These are phyloP conservation scores for Drosophila aldrichi DNA, from an alignment of 2,888 invertebrate species.

Conservation along the genomic window DNA sequence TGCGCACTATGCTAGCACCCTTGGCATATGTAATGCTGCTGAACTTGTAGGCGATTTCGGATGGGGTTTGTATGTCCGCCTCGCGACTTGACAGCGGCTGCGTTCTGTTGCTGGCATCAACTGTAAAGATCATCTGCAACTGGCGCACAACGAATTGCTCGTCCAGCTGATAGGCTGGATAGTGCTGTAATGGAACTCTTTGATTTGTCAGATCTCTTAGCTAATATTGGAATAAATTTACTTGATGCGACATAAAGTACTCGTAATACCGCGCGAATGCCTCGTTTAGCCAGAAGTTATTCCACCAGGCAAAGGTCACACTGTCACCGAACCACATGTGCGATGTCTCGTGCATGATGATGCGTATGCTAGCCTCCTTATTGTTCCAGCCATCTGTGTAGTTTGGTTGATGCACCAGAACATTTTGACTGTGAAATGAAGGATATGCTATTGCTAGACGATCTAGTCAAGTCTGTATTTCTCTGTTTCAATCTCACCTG, in stretches of 20 bases:
- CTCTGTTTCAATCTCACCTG: slow-evolving; percentile 86
- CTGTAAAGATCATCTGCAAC: slow-evolving; percentile 87
- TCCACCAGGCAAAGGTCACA: slow-evolving; percentile 86
- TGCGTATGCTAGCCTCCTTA: slow-evolving; percentile 86
- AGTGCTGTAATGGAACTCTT: slow-evolving; percentile 86
- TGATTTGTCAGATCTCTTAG: background rate
- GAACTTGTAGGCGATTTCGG: slow-evolving; percentile 87
- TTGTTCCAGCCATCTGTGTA: slow-evolving; percentile 76
- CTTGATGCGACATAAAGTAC: slow-evolving; percentile 86
- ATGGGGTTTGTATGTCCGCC: slow-evolving; percentile 86
- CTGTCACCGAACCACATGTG: slow-evolving; percentile 90
- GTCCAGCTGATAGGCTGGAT: slow-evolving; percentile 88
- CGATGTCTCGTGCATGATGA: slow-evolving; percentile 85
- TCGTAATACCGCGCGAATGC: slow-evolving; percentile 90
- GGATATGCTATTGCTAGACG: background rate
- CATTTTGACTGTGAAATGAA: slow-evolving; percentile 58
- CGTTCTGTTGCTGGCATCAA: slow-evolving; percentile 87
- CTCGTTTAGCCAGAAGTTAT: slow-evolving; percentile 88
- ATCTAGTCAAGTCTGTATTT: background rate
- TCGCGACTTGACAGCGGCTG: slow-evolving; percentile 87
- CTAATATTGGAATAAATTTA: slow-evolving; percentile 25
- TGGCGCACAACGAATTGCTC: slow-evolving; percentile 90
- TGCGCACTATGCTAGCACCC: slow-evolving; percentile 88
- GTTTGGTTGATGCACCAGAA: slow-evolving; percentile 65
- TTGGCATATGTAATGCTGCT: slow-evolving; percentile 89